Evolutionary conservation across 1,140 invertebrate species (phyloP).

Genomic region (Melanaphis sacchari): DNA sequence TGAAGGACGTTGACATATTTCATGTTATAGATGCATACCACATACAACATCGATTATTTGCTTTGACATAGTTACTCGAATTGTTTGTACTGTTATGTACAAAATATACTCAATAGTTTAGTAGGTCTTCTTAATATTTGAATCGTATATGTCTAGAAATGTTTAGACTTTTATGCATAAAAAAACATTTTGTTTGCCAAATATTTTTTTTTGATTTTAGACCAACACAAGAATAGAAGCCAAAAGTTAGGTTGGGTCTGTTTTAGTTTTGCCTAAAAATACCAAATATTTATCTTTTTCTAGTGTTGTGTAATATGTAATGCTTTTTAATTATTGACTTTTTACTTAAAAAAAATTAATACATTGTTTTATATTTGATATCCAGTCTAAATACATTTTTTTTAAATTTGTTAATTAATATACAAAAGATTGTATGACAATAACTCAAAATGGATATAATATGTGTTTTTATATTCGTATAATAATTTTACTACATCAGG

Average conservation of each 20-base stretch:
- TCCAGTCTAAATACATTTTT: no score
- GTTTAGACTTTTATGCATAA: neutral
- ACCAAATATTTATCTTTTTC: neutral
- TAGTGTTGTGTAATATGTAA: no score
- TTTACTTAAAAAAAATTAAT: no score
- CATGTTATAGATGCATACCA: neutral
- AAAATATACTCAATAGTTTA: neutral
- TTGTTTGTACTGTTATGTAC: neutral
- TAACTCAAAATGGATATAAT: no score
- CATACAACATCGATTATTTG: neutral
- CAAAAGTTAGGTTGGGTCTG: neutral
- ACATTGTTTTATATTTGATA: no score
- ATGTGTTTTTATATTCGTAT: no score
- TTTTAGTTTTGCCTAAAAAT: neutral
- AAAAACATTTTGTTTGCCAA: neutral
- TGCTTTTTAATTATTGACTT: no score
- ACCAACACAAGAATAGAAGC: neutral
- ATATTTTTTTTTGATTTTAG: neutral
- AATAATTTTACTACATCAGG: no score
- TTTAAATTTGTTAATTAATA: no score
- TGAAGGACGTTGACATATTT: neutral
- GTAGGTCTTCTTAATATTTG: fast-evolving
- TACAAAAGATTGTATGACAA: no score
- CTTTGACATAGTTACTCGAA: neutral
- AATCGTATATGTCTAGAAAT: neutral